These are phyloP conservation scores for Nasalis larvatus DNA, from an alignment of 2,113 vertebrate genomes.

Conservation along the genomic window DNA sequence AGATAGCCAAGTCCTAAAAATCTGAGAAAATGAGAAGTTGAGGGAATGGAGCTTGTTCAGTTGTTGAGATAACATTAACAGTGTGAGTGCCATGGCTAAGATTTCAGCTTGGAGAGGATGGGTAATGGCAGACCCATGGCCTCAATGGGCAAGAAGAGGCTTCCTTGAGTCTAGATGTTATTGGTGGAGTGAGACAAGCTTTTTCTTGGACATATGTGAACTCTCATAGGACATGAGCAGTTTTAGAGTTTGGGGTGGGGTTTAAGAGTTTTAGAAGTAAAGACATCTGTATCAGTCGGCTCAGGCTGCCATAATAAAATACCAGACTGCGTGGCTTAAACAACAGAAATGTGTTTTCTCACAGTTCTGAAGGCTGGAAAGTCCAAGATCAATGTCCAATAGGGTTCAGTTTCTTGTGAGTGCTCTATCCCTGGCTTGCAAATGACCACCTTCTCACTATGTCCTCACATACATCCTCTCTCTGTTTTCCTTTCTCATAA, in stretches of 20 bases:
- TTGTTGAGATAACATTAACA: slow-evolving; percentile 42
- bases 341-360: background rate
- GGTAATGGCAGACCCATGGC: background rate
- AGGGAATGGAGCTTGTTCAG: background rate
- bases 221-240: background rate
- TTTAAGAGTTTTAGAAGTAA: background rate
- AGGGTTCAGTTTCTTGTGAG: background rate
- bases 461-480: background rate
- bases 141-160: background rate
- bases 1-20: slow-evolving; percentile 51
- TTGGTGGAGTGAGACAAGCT: background rate
- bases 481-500: background rate
- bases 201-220: background rate
- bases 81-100: background rate
- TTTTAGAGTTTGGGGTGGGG: background rate
- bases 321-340: background rate
- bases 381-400: background rate
- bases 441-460: background rate
- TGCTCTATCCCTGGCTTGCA: background rate
- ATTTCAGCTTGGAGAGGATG: background rate
- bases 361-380: background rate
- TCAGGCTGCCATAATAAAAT: background rate
- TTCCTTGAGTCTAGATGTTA: background rate
- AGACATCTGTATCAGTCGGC: background rate
- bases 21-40: slow-evolving; percentile 54